Evolutionary conservation across 2,113 vertebrate species (phyloP).

Genomic region (Micronisus gabar): DNA sequence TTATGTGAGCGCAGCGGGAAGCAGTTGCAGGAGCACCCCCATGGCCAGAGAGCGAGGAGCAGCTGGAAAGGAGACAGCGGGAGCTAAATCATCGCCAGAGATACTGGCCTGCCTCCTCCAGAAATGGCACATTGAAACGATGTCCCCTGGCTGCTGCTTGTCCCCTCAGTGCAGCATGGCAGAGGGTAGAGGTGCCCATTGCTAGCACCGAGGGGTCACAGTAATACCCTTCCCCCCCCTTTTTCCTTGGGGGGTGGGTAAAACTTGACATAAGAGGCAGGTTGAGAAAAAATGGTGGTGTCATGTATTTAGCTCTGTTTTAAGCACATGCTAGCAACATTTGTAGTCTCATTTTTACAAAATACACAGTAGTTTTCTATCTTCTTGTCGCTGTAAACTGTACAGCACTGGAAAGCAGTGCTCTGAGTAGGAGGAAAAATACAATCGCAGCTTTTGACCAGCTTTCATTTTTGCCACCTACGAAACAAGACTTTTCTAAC

Average conservation of each 20-base stretch:
- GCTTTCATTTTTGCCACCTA: background rate
- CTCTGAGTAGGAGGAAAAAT: background rate
- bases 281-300: background rate
- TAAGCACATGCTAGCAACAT: background rate
- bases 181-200: background rate
- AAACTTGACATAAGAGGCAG: background rate
- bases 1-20: background rate
- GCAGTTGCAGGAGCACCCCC: background rate
- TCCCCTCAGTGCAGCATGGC: background rate
- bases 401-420: background rate
- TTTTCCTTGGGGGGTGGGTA: background rate
- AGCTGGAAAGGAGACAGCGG: background rate
- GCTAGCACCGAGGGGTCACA: background rate
- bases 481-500: background rate
- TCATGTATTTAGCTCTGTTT: background rate
- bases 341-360: background rate
- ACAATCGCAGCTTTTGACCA: background rate
- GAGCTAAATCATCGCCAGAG: background rate
- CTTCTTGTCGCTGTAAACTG: background rate
- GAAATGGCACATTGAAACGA: fast-evolving
- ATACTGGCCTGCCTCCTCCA: background rate
- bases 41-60: background rate
- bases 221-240: no score
- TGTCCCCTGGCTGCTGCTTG: background rate
- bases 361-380: background rate